A percentile compares a stretch with the other conserved stretches of the same genome.
These are phyloP conservation scores for Oscarella lobularis DNA, from an alignment of 37 sponge, comb jelly and placozoan species.

Conservation along the genomic window DNA sequence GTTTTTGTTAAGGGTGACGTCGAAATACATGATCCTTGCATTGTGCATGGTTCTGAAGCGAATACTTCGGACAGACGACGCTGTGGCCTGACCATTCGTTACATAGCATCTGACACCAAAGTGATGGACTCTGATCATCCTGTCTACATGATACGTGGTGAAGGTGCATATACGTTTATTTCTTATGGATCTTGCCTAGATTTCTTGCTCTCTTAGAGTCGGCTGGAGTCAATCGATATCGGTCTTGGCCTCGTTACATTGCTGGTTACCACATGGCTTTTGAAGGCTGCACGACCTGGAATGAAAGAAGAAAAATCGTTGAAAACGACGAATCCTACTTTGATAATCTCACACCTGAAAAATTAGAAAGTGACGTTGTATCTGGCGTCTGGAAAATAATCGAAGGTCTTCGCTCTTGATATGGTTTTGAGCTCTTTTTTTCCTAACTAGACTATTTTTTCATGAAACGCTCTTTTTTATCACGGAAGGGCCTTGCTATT, in stretches of 20 bases:
- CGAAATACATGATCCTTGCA: conserved; percentile 3
- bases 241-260: conserved; percentile 1
- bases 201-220: not conserved
- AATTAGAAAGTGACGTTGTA: not conserved
- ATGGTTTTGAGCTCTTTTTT: no score
- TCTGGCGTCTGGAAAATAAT: not conserved
- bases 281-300: not conserved
- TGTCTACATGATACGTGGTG: not conserved
- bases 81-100: conserved; percentile 7
- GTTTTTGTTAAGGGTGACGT: not conserved
- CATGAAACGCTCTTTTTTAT: no score
- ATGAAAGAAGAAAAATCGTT: not conserved
- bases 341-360: not conserved
- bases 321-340: not conserved
- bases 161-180: not conserved
- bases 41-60: conserved; percentile 9
- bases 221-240: not conserved
- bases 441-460: no score
- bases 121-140: not conserved
- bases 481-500: no score
- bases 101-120: not conserved
- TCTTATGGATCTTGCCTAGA: not conserved
- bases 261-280: not conserved
- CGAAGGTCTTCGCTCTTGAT: no score
- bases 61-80: not conserved